These are phyloP conservation scores for Sebastes taczanowskii DNA, from an alignment of 2,797 vertebrate species.

Conservation along the genomic window DNA sequence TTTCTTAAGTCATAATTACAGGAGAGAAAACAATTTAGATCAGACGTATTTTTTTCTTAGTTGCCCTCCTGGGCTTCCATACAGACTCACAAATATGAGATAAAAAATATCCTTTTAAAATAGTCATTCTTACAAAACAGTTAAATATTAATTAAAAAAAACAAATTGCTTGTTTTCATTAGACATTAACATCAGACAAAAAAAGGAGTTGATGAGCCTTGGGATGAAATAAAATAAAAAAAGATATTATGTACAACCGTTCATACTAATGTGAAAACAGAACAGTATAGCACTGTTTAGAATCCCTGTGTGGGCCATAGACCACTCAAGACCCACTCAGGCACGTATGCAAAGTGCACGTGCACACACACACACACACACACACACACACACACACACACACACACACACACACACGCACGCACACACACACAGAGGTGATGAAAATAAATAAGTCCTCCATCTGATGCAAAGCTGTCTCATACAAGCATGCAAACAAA, in stretches of 20 bases:
- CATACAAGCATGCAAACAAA: constrained; percentile 66
- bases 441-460: constrained; percentile 62
- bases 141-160: neutral
- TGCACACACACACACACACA: neutral
- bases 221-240: neutral
- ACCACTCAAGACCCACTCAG: neutral
- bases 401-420: neutral
- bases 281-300: neutral
- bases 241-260: neutral
- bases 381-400: neutral
- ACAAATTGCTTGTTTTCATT: neutral
- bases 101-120: neutral
- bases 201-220: neutral
- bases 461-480: constrained; percentile 63
- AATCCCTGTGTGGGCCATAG: neutral
- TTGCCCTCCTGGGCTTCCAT: no score
- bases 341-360: neutral
- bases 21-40: no score
- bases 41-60: no score
- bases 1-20: no score
- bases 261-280: neutral
- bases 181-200: neutral
- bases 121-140: neutral
- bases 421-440: constrained; percentile 27
- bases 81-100: neutral